Evolutionary conservation across 2,888 invertebrate species (phyloP), one percentile per base, ranked within the genome.

Genomic region (Aphelenchoides bicaudatus): DNA sequence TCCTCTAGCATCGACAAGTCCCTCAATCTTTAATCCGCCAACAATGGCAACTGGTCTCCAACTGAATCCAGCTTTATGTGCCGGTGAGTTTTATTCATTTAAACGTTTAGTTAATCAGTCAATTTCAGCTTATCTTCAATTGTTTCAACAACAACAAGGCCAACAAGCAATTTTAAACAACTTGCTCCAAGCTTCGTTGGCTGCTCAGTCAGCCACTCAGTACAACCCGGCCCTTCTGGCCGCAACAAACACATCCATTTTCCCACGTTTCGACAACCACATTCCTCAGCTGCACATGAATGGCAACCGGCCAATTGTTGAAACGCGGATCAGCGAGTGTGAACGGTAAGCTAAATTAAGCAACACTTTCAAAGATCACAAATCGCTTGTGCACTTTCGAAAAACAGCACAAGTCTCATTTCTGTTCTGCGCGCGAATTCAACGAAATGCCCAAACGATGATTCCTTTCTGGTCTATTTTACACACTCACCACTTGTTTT

Each of bases 1-100:
- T 19, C 43, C 43, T 19, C n/a, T 43, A 8, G 43, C 23, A 8
- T 43, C 43, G 43, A 43, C 25, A 8, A 43, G 43, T n/a, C 43
- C 43, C 21, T 25, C 43, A n/a, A 19, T 25, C 23, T 43, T 25
- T 8, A n/a, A 19, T 19, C 16, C 25, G 43, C 8, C 43, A 19
- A n/a, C 10, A 19, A 25, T 6, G 10, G 34, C 34, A 10, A 10
- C n/a, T n/a, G 34, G 10, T n/a, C 34, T n/a, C 10, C 34, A 6
- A n/a, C 16, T 51, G 21, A 23, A 51, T 51, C 52, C 52, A n/a
- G 52, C 52, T 13, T 34, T 51, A 29, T 51, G 38, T 34, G 52
- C 52, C 13, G 52, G 52, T 51, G 16, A 38, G 52, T 51, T 25
- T 2, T n/a, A 8, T 13, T 39, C 30, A 29, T 28, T n/a, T 5